These are phyloP conservation scores for Atlantisia rogersi DNA, from an alignment of 2,113 vertebrate genomes.

Conservation along the genomic window DNA sequence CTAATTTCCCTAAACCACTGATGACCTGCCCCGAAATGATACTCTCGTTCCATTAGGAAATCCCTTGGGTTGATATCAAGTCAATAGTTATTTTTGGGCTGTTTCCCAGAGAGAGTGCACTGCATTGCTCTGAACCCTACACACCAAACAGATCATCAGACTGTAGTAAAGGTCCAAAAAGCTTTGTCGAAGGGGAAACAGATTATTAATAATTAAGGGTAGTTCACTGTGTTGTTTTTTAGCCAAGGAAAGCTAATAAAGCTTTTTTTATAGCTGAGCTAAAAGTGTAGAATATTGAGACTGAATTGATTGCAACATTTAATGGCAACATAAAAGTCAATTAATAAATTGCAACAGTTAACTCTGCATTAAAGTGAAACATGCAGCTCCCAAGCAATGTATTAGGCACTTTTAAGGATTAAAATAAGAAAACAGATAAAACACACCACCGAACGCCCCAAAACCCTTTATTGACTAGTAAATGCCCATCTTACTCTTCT, in stretches of 20 bases:
- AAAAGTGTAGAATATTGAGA: background rate
- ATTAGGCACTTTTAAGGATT: slow-evolving; percentile 7
- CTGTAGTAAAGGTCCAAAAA: slow-evolving; percentile 31
- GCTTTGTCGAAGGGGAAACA: slow-evolving; percentile 35
- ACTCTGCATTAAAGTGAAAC: background rate
- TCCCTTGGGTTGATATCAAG: slow-evolving; percentile 55
- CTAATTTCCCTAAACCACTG: slow-evolving; percentile 43
- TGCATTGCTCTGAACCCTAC: slow-evolving; percentile 40
- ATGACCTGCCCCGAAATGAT: slow-evolving; percentile 46
- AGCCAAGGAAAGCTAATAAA: slow-evolving; percentile 53
- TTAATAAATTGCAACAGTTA: slow-evolving; percentile 54
- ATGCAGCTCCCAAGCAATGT: background rate
- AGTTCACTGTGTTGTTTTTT: slow-evolving; percentile 32
- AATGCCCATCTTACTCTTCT: background rate
- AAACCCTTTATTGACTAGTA: background rate
- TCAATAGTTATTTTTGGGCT: slow-evolving; percentile 59
- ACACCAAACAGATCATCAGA: slow-evolving; percentile 27
- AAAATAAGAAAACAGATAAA: background rate
- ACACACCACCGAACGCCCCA: background rate
- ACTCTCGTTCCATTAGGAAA: slow-evolving; percentile 51
- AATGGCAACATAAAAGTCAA: slow-evolving; percentile 1
- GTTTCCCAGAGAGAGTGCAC: slow-evolving; percentile 57
- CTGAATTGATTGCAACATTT: slow-evolving; percentile 12
- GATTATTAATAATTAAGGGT: slow-evolving; percentile 62
- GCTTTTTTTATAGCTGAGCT: background rate